Evolutionary conservation across 2,113 vertebrate genomes (phyloP), one percentile per base, ranked within the genome.

Genomic region (Festucalex cinctus): DNA sequence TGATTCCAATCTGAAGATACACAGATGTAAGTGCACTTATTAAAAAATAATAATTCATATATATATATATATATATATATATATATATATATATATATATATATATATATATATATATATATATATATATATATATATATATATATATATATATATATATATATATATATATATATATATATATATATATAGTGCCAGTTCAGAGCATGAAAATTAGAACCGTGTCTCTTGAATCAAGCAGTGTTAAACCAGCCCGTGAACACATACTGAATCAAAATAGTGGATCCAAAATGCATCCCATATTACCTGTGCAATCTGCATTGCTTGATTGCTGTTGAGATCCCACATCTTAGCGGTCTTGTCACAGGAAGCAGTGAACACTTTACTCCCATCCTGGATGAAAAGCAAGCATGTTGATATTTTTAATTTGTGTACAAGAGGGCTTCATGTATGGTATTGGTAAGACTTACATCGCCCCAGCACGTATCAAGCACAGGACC

Each of bases 341-440:
- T 99, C 98, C 98, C 98, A 98, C 97, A 99, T 98, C 89, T 99
- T 99, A 61, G 97, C 98, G 22, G 95, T 98, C 92, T 99, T 99
- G 85, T 99, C 98, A 89, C 96, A 98, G 0, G 98, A 99, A 17
- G 95, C 97, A 66, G 96, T 99, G 76, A 99, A 98, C 9, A 99
- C 97, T 92, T 99, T 99, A 89, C 95, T 98, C 43, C 97, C 97
- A 79, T 99, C 97, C 97, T 99, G 80, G 86, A 78, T 32, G 32
- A 10, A 70, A 74, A 66, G 81, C 5, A 70, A 69, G 1, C 44
- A 79, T 32, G 77, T 57, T 68, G 80, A 44, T 73, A 28, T 14
- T 32, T 17, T 68, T 41, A 44, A 26, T 19, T 41, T 13, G 8
- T n/a, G 7, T 3, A 5, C 16, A 43, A 22, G 64, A 65, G 12